Evolutionary conservation across 2,797 vertebrate species (phyloP).

Genomic region (Aulostomus chinensis): DNA sequence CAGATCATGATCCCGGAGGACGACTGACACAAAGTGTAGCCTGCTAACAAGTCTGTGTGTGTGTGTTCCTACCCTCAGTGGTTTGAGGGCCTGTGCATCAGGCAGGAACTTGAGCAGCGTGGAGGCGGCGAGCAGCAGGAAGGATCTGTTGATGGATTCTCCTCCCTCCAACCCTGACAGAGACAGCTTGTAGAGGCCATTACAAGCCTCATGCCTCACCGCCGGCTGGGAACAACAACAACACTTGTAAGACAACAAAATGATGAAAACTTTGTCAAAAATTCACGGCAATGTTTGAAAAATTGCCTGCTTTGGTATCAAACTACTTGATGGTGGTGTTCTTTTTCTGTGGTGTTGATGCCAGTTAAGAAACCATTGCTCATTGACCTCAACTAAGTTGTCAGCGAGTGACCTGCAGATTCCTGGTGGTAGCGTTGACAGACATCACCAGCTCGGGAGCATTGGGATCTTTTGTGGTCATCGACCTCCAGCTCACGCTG

Average conservation of each 20-base stretch:
- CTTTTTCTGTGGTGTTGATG: no score
- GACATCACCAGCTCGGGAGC: no score
- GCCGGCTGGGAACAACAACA: constrained; percentile 81
- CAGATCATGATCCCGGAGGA: constrained; percentile 27
- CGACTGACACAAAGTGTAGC: constrained; percentile 43
- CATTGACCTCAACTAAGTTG: no score
- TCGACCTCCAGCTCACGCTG: no score
- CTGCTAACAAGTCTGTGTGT: constrained; percentile 12
- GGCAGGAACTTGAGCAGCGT: constrained; percentile 97
- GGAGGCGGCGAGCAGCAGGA: constrained; percentile 94
- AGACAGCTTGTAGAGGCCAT: constrained; percentile 96
- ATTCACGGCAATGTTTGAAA: no score
- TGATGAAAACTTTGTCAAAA: no score
- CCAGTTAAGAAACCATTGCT: no score
- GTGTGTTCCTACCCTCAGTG: constrained; percentile 83
- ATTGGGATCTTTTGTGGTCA: no score
- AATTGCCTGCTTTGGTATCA: no score
- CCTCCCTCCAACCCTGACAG: constrained; percentile 95
- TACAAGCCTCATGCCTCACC: constrained; percentile 96
- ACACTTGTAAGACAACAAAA: background rate
- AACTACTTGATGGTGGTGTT: no score
- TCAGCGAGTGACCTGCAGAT: background rate
- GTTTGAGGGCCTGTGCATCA: constrained; percentile 95
- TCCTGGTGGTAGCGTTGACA: no score
- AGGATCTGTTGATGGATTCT: constrained; percentile 96